Percentiles rank a stretch among this genome's conserved stretches.
Evolutionary conservation across 30 jellyfish, hydroid and myxozoan genomes (phyloP).

Genomic region (Aurelia sp.): DNA sequence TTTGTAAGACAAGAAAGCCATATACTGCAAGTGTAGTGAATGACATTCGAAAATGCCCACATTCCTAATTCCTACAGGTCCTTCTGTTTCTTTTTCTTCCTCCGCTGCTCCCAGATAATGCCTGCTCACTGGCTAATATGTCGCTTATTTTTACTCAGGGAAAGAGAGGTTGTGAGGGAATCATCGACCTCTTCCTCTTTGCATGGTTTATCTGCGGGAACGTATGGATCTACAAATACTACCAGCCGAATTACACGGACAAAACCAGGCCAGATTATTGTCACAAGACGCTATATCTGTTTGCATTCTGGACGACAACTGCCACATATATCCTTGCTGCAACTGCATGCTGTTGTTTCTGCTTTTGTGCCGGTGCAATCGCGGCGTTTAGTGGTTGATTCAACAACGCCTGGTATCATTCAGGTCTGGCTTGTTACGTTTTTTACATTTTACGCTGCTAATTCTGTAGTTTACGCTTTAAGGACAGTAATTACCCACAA

Average conservation of each 20-base stretch:
- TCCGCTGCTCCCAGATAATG: no score
- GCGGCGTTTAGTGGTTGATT: not conserved
- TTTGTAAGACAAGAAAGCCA: no score
- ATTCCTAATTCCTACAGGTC: no score
- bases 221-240: slow-evolving; percentile 91
- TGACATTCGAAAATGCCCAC: no score
- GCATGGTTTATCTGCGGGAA: slow-evolving; percentile 98
- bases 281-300: slow-evolving; percentile 79
- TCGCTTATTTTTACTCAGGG: slow-evolving; percentile 4
- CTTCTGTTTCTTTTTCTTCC: no score
- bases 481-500: no score
- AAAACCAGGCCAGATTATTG: slow-evolving; percentile 55
- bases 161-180: slow-evolving; percentile 80
- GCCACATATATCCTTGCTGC: slow-evolving; percentile 83
- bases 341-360: slow-evolving; percentile 83
- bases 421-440: no score
- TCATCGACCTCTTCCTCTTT: slow-evolving; percentile 87
- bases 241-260: slow-evolving; percentile 69
- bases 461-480: no score
- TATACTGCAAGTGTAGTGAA: no score
- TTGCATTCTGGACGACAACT: slow-evolving; percentile 93
- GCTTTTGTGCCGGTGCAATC: slow-evolving; percentile 78
- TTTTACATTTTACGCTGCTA: no score
- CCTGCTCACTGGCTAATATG: no score
- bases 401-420: no score